phyloP scores from a whole-genome alignment of 2,888 invertebrate genomes.

The Azorinus chamasolen region DNA sequence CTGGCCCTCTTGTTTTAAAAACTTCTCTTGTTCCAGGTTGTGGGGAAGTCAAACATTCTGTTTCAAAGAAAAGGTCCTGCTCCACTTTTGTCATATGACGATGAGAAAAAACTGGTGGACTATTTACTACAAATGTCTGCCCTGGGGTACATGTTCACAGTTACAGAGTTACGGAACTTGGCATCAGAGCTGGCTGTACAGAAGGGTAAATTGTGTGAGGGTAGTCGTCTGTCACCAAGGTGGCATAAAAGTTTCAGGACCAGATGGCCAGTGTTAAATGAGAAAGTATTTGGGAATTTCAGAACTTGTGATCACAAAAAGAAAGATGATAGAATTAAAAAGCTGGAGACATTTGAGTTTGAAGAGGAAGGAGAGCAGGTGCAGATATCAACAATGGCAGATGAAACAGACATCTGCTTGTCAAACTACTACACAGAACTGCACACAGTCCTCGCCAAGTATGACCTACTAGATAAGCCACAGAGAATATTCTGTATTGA shows the following conservation, averaged over 20 bases:
- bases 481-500: slow-evolving; percentile 59
- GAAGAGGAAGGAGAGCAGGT: slow-evolving; percentile 57
- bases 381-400: slow-evolving; percentile 56
- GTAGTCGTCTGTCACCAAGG: slow-evolving; percentile 45
- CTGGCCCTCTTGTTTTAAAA: too few relatives aligned
- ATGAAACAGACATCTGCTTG: slow-evolving; percentile 54
- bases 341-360: slow-evolving; percentile 53
- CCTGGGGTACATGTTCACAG: slow-evolving; percentile 60
- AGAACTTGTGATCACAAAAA: slow-evolving; percentile 49
- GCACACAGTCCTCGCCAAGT: slow-evolving; percentile 48
- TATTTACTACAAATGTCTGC: slow-evolving; percentile 61
- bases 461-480: slow-evolving; percentile 56
- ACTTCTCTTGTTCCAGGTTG: slow-evolving; percentile 49
- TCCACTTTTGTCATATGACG: slow-evolving; percentile 56
- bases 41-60: slow-evolving; percentile 50
- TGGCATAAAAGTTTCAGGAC: slow-evolving; percentile 64
- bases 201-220: slow-evolving; percentile 57
- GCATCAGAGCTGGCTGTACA: slow-evolving; percentile 59
- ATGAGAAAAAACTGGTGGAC: slow-evolving; percentile 62
- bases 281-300: slow-evolving; percentile 60
- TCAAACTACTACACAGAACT: slow-evolving; percentile 63
- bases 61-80: slow-evolving; percentile 62
- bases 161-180: slow-evolving; percentile 53
- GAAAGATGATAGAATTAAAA: slow-evolving; percentile 30
- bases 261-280: slow-evolving; percentile 61